phyloP scores from a whole-genome alignment of 2,113 vertebrate species.

The Crotalus helleri region DNA sequence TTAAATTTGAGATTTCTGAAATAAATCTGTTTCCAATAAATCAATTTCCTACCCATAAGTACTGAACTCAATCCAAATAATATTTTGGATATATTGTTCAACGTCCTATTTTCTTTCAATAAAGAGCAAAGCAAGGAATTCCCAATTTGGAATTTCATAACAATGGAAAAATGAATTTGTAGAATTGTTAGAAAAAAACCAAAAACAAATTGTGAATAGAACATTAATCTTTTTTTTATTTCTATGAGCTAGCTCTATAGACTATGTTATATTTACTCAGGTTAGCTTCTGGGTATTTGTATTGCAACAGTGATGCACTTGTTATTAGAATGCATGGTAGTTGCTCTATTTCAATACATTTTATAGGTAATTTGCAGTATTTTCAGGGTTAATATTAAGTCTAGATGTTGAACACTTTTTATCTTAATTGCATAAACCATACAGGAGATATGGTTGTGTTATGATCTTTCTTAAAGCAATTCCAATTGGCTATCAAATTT shows the following conservation, averaged over 20 bases:
- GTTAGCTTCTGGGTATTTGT: conserved; percentile 11
- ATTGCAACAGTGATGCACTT: neutral
- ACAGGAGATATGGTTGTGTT: neutral
- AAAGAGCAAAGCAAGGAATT: neutral
- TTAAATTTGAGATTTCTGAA: neutral
- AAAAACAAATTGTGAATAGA: neutral
- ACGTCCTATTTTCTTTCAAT: neutral
- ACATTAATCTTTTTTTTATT: conserved; percentile 4
- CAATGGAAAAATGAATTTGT: neutral
- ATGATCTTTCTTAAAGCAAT: neutral
- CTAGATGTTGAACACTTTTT: neutral
- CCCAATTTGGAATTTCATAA: neutral
- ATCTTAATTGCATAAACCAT: conserved; percentile 13
- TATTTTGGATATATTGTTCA: neutral
- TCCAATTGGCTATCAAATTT: conserved; percentile 25
- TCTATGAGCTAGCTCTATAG: neutral
- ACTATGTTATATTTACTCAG: conserved; percentile 5
- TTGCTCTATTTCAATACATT: neutral
- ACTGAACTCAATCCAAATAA: neutral
- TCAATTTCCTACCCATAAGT: neutral
- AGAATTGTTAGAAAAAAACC: neutral
- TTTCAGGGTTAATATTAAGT: conserved; percentile 13
- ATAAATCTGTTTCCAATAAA: neutral
- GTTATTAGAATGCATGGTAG: neutral
- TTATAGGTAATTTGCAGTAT: neutral